phyloP scores from a whole-genome alignment of 2,113 vertebrate species.

The Ictalurus furcatus region DNA sequence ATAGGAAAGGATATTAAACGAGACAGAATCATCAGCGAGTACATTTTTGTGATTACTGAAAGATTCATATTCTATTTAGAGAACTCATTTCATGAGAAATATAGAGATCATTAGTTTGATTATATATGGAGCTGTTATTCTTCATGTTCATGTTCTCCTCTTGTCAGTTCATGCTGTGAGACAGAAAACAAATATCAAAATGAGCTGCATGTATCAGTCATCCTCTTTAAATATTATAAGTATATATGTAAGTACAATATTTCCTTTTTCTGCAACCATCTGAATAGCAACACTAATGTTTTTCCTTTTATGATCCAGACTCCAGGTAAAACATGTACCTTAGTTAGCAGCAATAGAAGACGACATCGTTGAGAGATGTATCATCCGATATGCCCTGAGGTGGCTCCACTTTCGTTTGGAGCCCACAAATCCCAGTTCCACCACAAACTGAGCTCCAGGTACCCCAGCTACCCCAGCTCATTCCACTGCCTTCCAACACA shows the following conservation, averaged over 20 bases:
- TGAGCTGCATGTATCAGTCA: background rate
- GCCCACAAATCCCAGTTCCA: constrained; percentile 40
- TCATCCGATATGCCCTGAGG: background rate
- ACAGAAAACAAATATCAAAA: background rate
- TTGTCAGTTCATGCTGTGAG: background rate
- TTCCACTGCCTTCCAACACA: background rate
- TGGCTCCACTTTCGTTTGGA: background rate
- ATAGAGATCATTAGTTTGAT: background rate
- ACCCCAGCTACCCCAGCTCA: constrained; percentile 27
- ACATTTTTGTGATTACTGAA: background rate
- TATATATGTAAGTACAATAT: background rate
- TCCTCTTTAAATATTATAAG: background rate
- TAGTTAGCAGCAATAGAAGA: constrained; percentile 16
- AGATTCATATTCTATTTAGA: background rate
- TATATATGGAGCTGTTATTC: background rate
- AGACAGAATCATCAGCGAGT: background rate
- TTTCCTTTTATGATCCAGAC: background rate
- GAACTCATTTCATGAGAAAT: background rate
- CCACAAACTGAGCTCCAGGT: background rate
- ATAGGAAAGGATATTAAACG: background rate
- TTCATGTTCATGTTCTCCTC: background rate
- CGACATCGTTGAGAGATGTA: constrained; percentile 19
- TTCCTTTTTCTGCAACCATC: background rate
- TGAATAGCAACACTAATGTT: background rate
- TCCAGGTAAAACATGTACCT: background rate